Conservation (phyloP, 2,113 vertebrate genomes). For the Gasterosteus nipponicus region DNA sequence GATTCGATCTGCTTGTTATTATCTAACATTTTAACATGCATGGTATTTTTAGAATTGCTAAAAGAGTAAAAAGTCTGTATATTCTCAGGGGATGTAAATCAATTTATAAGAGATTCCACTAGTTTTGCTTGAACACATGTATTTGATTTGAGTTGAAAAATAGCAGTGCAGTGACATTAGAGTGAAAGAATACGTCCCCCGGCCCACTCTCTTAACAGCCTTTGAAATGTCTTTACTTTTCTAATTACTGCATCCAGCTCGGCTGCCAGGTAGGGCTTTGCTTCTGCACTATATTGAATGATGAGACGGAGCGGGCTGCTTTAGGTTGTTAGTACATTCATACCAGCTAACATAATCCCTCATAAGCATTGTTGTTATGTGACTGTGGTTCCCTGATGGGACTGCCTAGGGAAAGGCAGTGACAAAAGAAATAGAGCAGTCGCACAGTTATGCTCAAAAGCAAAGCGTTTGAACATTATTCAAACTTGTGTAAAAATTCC, state of each 20-base stretch:
- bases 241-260: slow-evolving; percentile 20
- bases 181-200: slow-evolving; percentile 5
- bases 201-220: slow-evolving; percentile 19
- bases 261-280: slow-evolving; percentile 26
- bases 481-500: slow-evolving; percentile 6
- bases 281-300: slow-evolving; percentile 44
- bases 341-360: slow-evolving; percentile 41
- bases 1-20: background rate
- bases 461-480: slow-evolving; percentile 29
- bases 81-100: background rate
- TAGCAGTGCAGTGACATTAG: background rate
- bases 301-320: slow-evolving; percentile 20
- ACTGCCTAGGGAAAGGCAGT: slow-evolving; percentile 18
- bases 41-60: background rate
- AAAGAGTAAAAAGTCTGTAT: background rate
- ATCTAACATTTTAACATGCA: too few relatives aligned
- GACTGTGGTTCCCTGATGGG: background rate
- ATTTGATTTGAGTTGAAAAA: background rate
- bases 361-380: background rate
- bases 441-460: background rate
- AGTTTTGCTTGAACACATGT: background rate
- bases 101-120: slow-evolving; percentile 9
- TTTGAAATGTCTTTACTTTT: slow-evolving; percentile 33
- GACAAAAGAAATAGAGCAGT: slow-evolving; percentile 7
- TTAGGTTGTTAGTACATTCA: slow-evolving; percentile 37